A percentile compares a stretch with the other conserved stretches of the same genome.
phyloP scores from a whole-genome alignment of 2,888 invertebrate genomes.

The Agrochola circellaris region DNA sequence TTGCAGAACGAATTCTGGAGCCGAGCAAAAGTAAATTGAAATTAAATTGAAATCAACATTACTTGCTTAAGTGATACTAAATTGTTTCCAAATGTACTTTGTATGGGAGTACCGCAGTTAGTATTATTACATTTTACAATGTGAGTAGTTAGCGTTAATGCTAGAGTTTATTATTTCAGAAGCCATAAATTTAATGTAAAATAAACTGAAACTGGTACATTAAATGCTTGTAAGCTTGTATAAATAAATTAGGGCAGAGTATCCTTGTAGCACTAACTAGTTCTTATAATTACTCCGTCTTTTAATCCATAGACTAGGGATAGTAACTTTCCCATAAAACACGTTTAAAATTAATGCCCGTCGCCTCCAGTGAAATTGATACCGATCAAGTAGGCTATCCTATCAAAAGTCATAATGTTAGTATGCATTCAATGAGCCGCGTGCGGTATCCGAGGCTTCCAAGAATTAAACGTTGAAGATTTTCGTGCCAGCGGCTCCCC shows the following conservation, averaged over 20 bases:
- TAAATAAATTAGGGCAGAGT: neutral
- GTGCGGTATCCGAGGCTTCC: conserved; percentile 71
- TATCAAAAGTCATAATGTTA: conserved; percentile 74
- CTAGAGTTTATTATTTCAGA: neutral
- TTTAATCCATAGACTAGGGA: too few relatives aligned
- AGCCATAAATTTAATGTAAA: neutral
- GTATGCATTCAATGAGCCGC: conserved; percentile 79
- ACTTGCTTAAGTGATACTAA: conserved; percentile 33
- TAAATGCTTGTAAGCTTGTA: neutral
- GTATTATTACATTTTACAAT: neutral
- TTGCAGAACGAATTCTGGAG: conserved; percentile 62
- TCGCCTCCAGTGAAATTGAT: conserved; percentile 41
- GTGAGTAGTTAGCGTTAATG: neutral
- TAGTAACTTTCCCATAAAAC: conserved; percentile 13
- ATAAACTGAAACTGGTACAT: neutral
- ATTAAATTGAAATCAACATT: conserved; percentile 56
- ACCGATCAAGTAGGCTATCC: conserved; percentile 49
- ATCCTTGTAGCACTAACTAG: too few relatives aligned
- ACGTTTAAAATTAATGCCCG: conserved; percentile 21
- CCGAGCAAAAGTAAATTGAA: conserved; percentile 44
- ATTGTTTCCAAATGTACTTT: conserved; percentile 8
- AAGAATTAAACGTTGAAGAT: conserved; percentile 81
- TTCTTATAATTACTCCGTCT: too few relatives aligned
- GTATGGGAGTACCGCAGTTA: neutral
- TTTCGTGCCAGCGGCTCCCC: conserved; percentile 75